Evolutionary conservation across 2,797 vertebrate species (phyloP).

Genomic region (Esox lucius): DNA sequence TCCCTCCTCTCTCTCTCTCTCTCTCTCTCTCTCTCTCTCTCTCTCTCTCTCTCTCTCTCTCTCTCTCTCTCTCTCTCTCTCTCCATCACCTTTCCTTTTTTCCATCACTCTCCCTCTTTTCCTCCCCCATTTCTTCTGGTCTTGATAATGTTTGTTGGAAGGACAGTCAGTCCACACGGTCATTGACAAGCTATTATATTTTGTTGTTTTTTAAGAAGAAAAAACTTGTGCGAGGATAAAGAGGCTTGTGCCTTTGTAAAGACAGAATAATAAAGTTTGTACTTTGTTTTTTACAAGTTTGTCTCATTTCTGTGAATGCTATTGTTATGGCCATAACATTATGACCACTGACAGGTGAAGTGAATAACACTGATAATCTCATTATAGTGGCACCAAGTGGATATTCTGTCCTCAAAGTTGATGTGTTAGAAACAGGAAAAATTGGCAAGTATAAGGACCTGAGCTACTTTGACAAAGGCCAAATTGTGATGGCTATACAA

Average conservation of each 20-base stretch:
- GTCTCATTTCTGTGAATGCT: slow-evolving; percentile 28
- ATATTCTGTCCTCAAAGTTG: too few relatives aligned
- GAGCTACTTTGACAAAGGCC: too few relatives aligned
- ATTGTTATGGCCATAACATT: slow-evolving; percentile 2
- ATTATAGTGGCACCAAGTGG: too few relatives aligned
- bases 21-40: too few relatives aligned
- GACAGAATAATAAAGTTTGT: slow-evolving; percentile 99
- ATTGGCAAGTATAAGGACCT: too few relatives aligned
- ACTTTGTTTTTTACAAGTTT: slow-evolving; percentile 95
- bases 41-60: too few relatives aligned
- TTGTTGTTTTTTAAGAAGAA: slow-evolving; percentile 81
- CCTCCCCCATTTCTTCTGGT: slow-evolving; percentile 36
- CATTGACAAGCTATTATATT: slow-evolving; percentile 93
- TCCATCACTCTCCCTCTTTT: slow-evolving; percentile 33
- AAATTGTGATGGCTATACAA: too few relatives aligned
- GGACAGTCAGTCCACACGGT: slow-evolving; percentile 79
- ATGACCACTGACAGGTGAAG: too few relatives aligned
- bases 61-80: too few relatives aligned
- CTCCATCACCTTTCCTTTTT: background rate
- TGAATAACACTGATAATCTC: too few relatives aligned
- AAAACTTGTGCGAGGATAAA: slow-evolving; percentile 80
- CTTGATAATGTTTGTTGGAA: slow-evolving; percentile 62
- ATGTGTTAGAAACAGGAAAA: too few relatives aligned
- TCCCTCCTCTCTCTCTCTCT: background rate
- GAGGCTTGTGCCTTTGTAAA: slow-evolving; percentile 99